Evolutionary conservation across 2,113 vertebrate genomes (phyloP).

Genomic region (Corythoichthys intestinalis): DNA sequence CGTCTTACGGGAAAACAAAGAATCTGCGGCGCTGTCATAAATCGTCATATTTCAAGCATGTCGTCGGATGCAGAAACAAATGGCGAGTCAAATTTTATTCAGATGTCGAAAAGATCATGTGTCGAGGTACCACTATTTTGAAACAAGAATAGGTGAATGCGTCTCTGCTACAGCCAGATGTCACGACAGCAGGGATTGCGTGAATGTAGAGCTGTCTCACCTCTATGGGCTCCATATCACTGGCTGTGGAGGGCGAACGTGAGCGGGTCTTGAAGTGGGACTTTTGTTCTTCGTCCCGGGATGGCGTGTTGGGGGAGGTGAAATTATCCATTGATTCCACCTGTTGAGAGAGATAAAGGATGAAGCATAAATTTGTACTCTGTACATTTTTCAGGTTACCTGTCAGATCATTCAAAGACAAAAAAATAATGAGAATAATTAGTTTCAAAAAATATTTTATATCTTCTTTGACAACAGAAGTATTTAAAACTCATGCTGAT

Average conservation of each 20-base stretch:
- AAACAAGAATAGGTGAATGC: neutral
- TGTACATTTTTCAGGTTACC: neutral
- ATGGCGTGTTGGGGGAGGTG: conserved; percentile 85
- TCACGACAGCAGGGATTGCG: neutral
- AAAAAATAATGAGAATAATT: neutral
- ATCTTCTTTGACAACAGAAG: neutral
- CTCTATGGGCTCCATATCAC: conserved; percentile 88
- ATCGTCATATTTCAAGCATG: too few species aligned
- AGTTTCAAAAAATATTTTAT: neutral
- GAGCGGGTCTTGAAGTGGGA: conserved; percentile 82
- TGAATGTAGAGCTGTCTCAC: conserved; percentile 54
- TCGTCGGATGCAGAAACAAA: too few species aligned
- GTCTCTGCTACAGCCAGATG: too few species aligned
- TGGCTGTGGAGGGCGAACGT: conserved; percentile 85
- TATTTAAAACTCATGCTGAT: neutral
- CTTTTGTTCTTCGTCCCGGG: conserved; percentile 82
- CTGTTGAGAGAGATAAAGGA: conserved; percentile 55
- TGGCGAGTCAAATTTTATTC: too few species aligned
- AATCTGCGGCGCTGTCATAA: too few species aligned
- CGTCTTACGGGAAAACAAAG: too few species aligned
- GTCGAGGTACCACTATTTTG: neutral
- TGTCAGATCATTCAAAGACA: neutral
- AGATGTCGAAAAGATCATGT: neutral
- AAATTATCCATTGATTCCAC: conserved; percentile 89
- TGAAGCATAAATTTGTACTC: neutral